Evolutionary conservation across 2,888 invertebrate genomes (phyloP).

Genomic region (Amphipyra tragopoginis): DNA sequence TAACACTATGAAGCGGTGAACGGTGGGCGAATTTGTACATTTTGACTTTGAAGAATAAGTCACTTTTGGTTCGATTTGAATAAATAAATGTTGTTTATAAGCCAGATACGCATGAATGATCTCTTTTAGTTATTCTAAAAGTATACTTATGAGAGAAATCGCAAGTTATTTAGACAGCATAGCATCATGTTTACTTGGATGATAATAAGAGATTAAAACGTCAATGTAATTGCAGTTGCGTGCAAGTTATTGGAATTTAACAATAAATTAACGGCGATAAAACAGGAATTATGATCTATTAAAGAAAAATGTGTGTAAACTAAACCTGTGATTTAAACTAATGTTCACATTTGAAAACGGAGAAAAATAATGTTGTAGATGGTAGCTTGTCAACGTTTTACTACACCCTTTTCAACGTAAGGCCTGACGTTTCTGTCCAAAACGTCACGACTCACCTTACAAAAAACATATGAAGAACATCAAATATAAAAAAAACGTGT

Average conservation of each 20-base stretch:
- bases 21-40: too few species aligned
- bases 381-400: too few species aligned
- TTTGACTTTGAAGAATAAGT: too few species aligned
- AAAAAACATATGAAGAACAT: too few species aligned
- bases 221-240: constrained; percentile 44
- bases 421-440: too few species aligned
- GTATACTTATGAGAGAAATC: constrained; percentile 16
- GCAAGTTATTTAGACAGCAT: constrained; percentile 1
- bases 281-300: constrained; percentile 11
- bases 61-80: too few species aligned
- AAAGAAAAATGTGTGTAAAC: constrained; percentile 15
- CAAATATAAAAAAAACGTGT: too few species aligned
- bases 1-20: too few species aligned
- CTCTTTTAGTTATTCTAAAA: neutral
- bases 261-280: constrained; percentile 21
- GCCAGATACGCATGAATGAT: too few species aligned
- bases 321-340: constrained; percentile 4
- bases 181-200: constrained; percentile 23
- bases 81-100: too few species aligned
- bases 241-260: constrained; percentile 28
- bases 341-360: neutral
- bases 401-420: too few species aligned
- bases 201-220: constrained; percentile 31
- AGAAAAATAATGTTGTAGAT: neutral
- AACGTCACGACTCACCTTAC: too few species aligned